phyloP scores from a whole-genome alignment of 64 coral and sea anemone species.

The Orbicella faveolata region DNA sequence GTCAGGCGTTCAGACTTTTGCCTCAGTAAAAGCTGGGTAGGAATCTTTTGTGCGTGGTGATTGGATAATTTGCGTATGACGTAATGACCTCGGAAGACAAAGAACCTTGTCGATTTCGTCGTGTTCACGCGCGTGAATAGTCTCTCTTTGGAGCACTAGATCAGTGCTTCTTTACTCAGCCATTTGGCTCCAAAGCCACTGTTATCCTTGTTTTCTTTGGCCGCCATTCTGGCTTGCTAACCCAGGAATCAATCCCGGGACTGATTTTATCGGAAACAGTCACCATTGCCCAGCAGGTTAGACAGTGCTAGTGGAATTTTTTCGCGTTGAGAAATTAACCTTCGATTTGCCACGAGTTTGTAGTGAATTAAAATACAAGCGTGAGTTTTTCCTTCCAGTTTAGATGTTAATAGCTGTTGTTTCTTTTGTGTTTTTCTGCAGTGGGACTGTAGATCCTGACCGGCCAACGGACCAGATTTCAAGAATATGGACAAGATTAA shows the following conservation, averaged over 20 bases:
- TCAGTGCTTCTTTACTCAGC: conserved; percentile 8
- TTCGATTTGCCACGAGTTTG: neutral
- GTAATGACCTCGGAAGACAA: conserved; percentile 40
- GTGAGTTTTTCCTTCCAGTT: neutral
- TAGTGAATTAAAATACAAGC: neutral
- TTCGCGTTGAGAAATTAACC: conserved; percentile 1
- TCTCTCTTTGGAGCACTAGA: neutral
- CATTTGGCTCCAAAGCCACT: neutral
- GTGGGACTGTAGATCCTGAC: conserved; percentile 99
- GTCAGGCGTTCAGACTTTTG: neutral
- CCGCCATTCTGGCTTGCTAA: conserved; percentile 80
- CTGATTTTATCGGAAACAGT: conserved; percentile 96
- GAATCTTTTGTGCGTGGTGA: neutral
- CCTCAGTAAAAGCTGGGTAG: neutral
- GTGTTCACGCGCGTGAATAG: neutral
- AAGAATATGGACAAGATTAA: conserved; percentile 93
- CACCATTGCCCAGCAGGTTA: conserved; percentile 90
- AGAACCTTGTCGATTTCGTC: conserved; percentile 24
- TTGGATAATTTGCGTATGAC: conserved; percentile 9
- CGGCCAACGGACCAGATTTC: conserved; percentile 97
- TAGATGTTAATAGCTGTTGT: neutral
- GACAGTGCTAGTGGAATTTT: neutral
- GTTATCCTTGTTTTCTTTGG: neutral
- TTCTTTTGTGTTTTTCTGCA: conserved; percentile 46
- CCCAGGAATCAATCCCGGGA: conserved; percentile 80